Percentiles rank a stretch among this genome's conserved stretches.
Evolutionary conservation across 1,140 invertebrate genomes (phyloP).

Genomic region (Acromyrmex charruanus): DNA sequence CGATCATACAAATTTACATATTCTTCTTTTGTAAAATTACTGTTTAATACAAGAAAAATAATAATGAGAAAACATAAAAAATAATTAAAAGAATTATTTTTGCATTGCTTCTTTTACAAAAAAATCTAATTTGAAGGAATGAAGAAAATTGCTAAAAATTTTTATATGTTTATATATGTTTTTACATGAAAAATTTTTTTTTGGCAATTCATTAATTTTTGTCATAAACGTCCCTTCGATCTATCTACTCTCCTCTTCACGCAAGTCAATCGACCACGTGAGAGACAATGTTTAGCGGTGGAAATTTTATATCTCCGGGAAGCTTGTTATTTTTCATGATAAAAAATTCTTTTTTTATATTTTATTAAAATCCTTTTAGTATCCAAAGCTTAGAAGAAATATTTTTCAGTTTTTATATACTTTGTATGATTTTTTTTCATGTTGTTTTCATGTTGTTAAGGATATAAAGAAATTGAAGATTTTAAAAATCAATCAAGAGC

Average conservation of each 20-base stretch:
- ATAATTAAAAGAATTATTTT: no score
- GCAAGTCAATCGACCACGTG: not conserved
- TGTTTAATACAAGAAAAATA: no score
- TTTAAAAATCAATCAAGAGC: not conserved
- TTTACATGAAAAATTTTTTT: no score
- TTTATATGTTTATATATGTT: no score
- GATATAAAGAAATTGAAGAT: not conserved
- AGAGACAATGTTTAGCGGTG: slow-evolving; percentile 3
- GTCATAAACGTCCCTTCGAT: not conserved
- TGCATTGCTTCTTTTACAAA: no score
- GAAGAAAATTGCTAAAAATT: no score
- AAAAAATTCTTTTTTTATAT: not conserved
- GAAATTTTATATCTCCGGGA: not conserved
- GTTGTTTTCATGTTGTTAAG: not conserved
- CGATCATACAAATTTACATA: no score
- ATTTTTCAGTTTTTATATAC: not conserved
- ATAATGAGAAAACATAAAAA: no score
- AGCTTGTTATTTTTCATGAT: not conserved
- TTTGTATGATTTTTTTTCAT: not conserved
- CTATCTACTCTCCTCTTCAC: slow-evolving; percentile 28
- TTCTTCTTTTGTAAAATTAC: no score
- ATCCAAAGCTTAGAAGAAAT: not conserved
- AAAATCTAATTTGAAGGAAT: no score
- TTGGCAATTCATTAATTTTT: not conserved
- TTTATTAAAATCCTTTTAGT: slow-evolving; percentile 11